Percentiles rank a stretch among this genome's conserved stretches.
phyloP scores from a whole-genome alignment of 1,140 invertebrate species.

The Bombus confusus region DNA sequence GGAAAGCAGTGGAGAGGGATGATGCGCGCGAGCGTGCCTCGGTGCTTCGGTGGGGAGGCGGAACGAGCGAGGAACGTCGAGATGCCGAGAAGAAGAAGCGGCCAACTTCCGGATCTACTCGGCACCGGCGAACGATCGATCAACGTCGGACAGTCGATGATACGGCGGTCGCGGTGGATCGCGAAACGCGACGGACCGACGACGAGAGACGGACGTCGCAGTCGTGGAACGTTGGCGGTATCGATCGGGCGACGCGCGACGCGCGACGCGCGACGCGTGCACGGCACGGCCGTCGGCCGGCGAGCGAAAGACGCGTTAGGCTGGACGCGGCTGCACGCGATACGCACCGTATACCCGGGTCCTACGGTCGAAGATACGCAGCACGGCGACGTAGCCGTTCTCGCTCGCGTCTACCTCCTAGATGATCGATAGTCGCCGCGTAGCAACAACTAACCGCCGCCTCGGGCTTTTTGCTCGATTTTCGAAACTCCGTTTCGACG shows the following conservation, averaged over 20 bases:
- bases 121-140: too few species aligned
- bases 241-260: too few species aligned
- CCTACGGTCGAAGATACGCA: not conserved
- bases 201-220: too few species aligned
- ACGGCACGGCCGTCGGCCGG: not conserved
- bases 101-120: too few species aligned
- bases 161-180: too few species aligned
- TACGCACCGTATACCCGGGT: not conserved
- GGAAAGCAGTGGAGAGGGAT: not conserved
- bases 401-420: conserved; percentile 27
- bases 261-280: not conserved
- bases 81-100: too few species aligned
- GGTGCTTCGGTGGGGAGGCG: not conserved
- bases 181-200: too few species aligned
- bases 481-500: conserved; percentile 62
- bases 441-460: conserved; percentile 75
- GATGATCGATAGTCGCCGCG: conserved; percentile 75
- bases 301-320: not conserved
- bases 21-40: not conserved
- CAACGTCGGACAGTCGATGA: too few species aligned
- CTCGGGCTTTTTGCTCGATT: conserved; percentile 68
- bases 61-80: not conserved
- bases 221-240: too few species aligned
- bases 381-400: not conserved
- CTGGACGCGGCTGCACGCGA: not conserved